A percentile compares a stretch with the other conserved stretches of the same genome.
phyloP scores from a whole-genome alignment of 1,140 invertebrate species.

The Scaptomyza hsui region DNA sequence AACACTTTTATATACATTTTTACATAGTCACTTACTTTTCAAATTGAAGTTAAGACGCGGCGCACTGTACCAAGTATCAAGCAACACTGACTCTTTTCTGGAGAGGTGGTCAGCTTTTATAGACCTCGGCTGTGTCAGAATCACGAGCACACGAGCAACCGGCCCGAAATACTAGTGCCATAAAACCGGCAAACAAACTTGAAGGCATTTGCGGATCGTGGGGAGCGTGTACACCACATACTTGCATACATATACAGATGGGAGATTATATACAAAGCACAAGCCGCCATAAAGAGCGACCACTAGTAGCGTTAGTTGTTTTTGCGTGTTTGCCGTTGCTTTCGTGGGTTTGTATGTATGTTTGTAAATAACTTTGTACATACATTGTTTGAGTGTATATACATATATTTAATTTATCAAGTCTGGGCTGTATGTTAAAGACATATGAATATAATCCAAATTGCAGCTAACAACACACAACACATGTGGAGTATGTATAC shows the following conservation, averaged over 20 bases:
- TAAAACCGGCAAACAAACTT: conserved; percentile 45
- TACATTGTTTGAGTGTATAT: background rate
- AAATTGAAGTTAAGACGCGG: conserved; percentile 41
- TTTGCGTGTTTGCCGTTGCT: conserved; percentile 42
- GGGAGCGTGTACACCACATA: conserved; percentile 8
- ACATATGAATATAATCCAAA: conserved; percentile 18
- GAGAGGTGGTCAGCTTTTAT: conserved; percentile 59
- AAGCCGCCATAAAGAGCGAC: conserved; percentile 47
- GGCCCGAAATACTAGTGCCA: conserved; percentile 27
- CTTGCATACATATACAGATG: background rate
- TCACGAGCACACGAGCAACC: conserved; percentile 7
- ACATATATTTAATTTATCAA: conserved; percentile 8
- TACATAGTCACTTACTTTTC: conserved; percentile 59
- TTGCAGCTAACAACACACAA: conserved; percentile 7
- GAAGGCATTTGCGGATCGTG: conserved; percentile 11
- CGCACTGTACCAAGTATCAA: conserved; percentile 70
- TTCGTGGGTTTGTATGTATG: conserved; percentile 5
- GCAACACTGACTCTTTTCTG: conserved; percentile 41
- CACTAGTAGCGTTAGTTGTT: conserved; percentile 22
- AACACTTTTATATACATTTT: background rate
- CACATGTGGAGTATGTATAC: background rate
- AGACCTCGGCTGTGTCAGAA: conserved; percentile 17
- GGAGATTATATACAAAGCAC: background rate
- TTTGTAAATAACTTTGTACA: conserved; percentile 16
- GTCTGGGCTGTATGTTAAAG: conserved; percentile 6